Base-by-base conservation (phyloP, 2,888 invertebrate species). In the Hydraecia micacea region DNA sequence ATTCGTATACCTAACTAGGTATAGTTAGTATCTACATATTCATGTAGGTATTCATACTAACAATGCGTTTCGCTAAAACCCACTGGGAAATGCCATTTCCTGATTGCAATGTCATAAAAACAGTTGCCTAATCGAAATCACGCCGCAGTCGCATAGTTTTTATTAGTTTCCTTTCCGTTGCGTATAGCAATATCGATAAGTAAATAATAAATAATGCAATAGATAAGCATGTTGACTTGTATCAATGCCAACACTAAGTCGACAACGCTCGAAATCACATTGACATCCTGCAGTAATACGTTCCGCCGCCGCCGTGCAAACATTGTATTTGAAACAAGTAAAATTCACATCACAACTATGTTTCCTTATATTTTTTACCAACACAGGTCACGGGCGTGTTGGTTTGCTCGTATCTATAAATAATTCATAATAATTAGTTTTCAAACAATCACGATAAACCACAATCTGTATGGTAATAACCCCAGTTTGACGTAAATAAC, bases 401-500 rank as follows among this genome's bases (percentile, higher is more conserved):
- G 42, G 77, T 84, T 70, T 75, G 69, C 63, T 69, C 60, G 52
- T 75, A 25, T 55, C 67, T 77, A 75, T 80, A 73, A 85, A 84
- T 73, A 84, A 75, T 68, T 42, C 28, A 75, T 58, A 36, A 84
- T 85, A 60, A 80, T 85, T 75, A 75, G 58, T 75, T 73, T 84
- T 75, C 66, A 77, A 85, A 87, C 67, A 76, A 87, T 75, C 28
- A 73, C 42, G 76, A 80, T 79, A 67, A 75, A 73, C 21, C 42
- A 75, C 65, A 82, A 80, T 85, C 73, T 82, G 67, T 79, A 75
- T 85, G 62, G 63, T 74, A 81, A 81, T 81, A 79, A 79, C 69
- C 6, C 28, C 28, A 75, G 76, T 77, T n/a, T 89, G 90, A 88
- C 88, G 85, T 81, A 89, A 84, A 83, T 80, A 80, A 83, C 78